Evolutionary conservation across 2,888 invertebrate species (phyloP), one percentile per base, ranked within the genome.

Genomic region (Cyclophora punctaria): DNA sequence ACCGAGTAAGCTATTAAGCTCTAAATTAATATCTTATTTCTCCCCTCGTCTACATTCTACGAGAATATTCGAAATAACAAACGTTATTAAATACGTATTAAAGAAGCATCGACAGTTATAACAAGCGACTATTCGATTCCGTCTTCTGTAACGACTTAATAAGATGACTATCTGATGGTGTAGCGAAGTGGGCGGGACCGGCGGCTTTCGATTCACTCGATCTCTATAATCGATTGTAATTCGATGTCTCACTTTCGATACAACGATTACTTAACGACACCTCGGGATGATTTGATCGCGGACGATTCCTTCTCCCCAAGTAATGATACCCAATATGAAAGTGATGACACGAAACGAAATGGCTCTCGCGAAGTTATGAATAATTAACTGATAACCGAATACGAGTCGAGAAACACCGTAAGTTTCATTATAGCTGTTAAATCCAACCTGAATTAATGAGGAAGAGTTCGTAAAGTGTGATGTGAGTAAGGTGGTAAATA

Each of bases 201-300:
- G 60, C n/a, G 61, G 64, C 70, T 66, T 69, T 67, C 71, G 63
- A 72, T 74, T 73, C 73, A 66, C 69, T 54, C 63, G 64, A 64
- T 63, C 49, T 49, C 46, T 46, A 66, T 73, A 76, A 77, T 76
- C 74, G 75, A 69, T 74, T 68, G 71, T 67, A 67, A 73, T 71
- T 66, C 71, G 66, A 73, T 66, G 66, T 69, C 67, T 68, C 69
- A 72, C 73, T 75, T 76, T 73, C 69, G 66, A 65, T 68, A 57
- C 51, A 63, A 62, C 64, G 61, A 44, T 60, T 57, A 65, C 60
- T 53, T 57, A 59, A 52, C 45, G 48, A 52, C 34, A 44, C 33
- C 44, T 34, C 20, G 33, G 48, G 62, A 55, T 60, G 55, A 61
- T 58, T 58, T 53, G 51, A 59, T 54, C 37, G 37, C 37, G 4